Conservation (phyloP, 2,113 vertebrate species). For the Melanerpes formicivorus region DNA sequence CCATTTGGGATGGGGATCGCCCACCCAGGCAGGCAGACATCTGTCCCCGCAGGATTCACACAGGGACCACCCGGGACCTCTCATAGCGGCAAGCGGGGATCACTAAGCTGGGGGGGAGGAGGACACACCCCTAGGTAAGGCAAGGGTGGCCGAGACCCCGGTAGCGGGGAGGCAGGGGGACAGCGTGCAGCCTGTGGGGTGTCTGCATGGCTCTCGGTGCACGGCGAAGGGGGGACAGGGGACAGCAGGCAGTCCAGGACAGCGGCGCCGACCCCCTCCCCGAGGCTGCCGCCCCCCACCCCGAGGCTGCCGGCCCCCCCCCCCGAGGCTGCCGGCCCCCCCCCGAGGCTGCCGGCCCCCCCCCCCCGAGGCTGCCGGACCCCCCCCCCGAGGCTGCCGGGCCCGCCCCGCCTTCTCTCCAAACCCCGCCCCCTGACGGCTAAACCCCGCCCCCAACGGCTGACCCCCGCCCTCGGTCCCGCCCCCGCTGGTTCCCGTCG, state of each 20-base stretch:
- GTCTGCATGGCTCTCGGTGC: accelerated
- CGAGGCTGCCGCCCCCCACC: too few relatives aligned
- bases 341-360: too few relatives aligned
- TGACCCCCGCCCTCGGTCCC: not conserved
- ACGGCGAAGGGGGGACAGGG: not conserved
- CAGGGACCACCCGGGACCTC: not conserved
- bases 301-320: too few relatives aligned
- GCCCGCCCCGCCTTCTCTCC: accelerated
- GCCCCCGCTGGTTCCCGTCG: not conserved
- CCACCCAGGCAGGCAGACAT: not conserved
- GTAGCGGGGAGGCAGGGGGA: not conserved
- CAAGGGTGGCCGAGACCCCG: not conserved
- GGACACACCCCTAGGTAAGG: not conserved
- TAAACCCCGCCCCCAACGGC: not conserved
- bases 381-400: too few relatives aligned
- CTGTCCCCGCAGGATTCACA: not conserved
- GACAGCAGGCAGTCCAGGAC: accelerated
- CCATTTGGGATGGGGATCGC: not conserved
- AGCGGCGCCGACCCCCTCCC: too few relatives aligned
- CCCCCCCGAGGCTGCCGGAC: too few relatives aligned
- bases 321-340: too few relatives aligned
- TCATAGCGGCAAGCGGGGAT: not conserved
- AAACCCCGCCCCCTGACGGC: not conserved
- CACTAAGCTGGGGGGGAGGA: too few relatives aligned
- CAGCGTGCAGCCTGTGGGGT: not conserved